These are phyloP conservation scores for Misgurnus mizolepis DNA, from an alignment of 2,113 vertebrate genomes.

Conservation along the genomic window DNA sequence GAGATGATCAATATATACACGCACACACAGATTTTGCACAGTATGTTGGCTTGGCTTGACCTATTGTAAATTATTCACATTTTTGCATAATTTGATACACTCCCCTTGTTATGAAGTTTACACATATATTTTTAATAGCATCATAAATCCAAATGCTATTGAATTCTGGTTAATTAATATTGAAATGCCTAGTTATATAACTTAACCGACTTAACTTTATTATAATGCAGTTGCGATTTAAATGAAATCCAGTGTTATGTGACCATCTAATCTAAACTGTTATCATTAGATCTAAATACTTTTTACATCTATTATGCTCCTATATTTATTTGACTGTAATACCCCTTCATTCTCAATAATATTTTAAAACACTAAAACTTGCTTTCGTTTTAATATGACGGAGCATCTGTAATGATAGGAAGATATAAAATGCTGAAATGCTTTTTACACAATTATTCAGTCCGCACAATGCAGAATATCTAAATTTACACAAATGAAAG, in stretches of 20 bases:
- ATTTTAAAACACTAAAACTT: background rate
- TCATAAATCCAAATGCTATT: background rate
- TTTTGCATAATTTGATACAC: background rate
- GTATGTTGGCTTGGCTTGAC: background rate
- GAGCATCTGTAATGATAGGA: too few relatives aligned
- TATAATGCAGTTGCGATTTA: too few relatives aligned
- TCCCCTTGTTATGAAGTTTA: background rate
- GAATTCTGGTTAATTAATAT: background rate
- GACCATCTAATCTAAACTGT: too few relatives aligned
- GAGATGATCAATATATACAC: background rate
- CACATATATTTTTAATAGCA: background rate
- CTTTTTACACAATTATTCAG: background rate
- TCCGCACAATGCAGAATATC: background rate
- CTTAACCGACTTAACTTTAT: background rate
- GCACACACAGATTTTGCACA: background rate
- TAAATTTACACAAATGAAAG: background rate
- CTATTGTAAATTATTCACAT: too few relatives aligned
- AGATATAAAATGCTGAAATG: slow-evolving; percentile 1
- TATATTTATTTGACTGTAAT: too few relatives aligned
- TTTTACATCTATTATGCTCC: too few relatives aligned
- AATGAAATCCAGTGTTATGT: too few relatives aligned
- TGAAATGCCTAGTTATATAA: background rate
- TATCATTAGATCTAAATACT: background rate
- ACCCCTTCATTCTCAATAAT: too few relatives aligned
- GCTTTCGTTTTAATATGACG: background rate